Percentiles rank a stretch among this genome's conserved stretches.
Evolutionary conservation across 2,888 invertebrate genomes (phyloP).

Genomic region (Cryptus viduatorius): DNA sequence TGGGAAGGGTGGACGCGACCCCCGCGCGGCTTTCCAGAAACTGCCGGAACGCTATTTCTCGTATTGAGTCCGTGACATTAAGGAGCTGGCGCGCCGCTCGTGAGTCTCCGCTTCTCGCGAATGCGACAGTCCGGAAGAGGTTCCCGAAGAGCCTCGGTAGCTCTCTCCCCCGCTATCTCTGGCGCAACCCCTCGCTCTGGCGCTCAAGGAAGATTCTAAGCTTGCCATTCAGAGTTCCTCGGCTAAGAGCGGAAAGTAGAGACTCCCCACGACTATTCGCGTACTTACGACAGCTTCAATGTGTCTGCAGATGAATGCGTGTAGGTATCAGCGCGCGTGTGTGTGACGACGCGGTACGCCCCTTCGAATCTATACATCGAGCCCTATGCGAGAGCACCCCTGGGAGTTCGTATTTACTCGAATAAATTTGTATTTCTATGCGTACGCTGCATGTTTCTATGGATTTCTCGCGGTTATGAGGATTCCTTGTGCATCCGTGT

Average conservation of each 20-base stretch:
- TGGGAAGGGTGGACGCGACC: background rate
- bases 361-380: conserved; percentile 38
- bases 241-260: conserved; percentile 72
- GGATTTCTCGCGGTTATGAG: conserved; percentile 39
- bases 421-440: conserved; percentile 51
- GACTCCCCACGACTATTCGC: conserved; percentile 71
- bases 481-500: conserved; percentile 21
- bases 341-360: background rate
- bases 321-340: too few relatives aligned
- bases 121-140: conserved; percentile 58
- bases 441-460: conserved; percentile 32
- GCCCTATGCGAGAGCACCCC: background rate
- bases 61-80: conserved; percentile 76
- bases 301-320: too few relatives aligned
- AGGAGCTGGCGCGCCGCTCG: conserved; percentile 68
- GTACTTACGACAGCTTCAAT: conserved; percentile 34
- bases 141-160: conserved; percentile 25
- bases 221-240: conserved; percentile 71
- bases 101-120: conserved; percentile 34
- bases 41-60: conserved; percentile 66
- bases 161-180: conserved; percentile 38
- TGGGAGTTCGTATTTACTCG: conserved; percentile 39
- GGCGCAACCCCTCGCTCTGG: conserved; percentile 52
- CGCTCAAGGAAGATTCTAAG: conserved; percentile 73
- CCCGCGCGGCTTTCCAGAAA: conserved; percentile 19